Percentiles rank a stretch among this genome's conserved stretches.
Evolutionary conservation across 2,113 vertebrate species (phyloP).

Genomic region (Brachionichthys hirsutus): DNA sequence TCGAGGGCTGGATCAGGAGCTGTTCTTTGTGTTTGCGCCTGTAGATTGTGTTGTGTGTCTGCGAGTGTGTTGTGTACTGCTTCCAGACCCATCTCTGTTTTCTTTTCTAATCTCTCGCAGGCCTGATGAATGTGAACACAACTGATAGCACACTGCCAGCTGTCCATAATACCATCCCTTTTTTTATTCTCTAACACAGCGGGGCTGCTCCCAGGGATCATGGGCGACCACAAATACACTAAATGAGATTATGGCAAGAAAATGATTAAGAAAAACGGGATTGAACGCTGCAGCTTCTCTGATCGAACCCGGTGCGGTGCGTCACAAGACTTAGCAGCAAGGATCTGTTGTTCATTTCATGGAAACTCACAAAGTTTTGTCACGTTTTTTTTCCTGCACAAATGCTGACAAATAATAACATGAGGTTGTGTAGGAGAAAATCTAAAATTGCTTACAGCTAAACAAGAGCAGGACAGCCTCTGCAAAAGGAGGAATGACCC

Average conservation of each 20-base stretch:
- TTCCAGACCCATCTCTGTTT: conserved; percentile 43
- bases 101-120: conserved; percentile 61
- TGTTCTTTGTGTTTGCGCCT: conserved; percentile 47
- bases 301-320: conserved; percentile 42
- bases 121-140: conserved; percentile 63
- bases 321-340: conserved; percentile 20
- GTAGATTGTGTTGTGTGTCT: conserved; percentile 33
- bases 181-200: conserved; percentile 31
- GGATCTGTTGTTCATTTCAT: conserved; percentile 19
- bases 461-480: too few species aligned
- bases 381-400: too few species aligned
- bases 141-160: conserved; percentile 66
- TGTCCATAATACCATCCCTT: conserved; percentile 55
- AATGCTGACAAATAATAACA: too few species aligned
- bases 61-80: conserved; percentile 19
- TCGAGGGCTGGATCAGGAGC: conserved; percentile 38
- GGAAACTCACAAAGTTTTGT: not conserved
- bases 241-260: conserved; percentile 66
- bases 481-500: too few species aligned
- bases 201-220: conserved; percentile 33
- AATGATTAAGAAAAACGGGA: conserved; percentile 56
- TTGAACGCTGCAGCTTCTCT: conserved; percentile 37
- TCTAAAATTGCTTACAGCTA: too few species aligned
- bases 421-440: too few species aligned
- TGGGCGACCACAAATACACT: conserved; percentile 52